Evolutionary conservation across 2,888 invertebrate genomes (phyloP).

Genomic region (Ichneumoninae sp.): DNA sequence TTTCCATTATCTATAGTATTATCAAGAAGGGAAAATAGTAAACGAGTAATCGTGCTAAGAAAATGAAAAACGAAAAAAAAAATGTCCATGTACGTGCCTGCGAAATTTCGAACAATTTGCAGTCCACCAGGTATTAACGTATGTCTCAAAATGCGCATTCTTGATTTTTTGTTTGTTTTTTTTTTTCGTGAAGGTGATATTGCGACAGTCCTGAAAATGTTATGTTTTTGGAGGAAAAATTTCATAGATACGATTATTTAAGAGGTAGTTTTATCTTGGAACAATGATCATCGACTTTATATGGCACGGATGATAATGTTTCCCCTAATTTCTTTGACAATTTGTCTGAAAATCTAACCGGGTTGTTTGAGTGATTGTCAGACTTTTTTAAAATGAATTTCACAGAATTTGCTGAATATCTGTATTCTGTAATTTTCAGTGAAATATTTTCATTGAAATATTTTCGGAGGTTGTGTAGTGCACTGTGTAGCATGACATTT

Average conservation of each 20-base stretch:
- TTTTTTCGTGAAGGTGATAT: constrained; percentile 14
- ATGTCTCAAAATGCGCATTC: constrained; percentile 77
- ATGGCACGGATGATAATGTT: background rate
- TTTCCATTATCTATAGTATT: background rate
- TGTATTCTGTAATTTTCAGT: background rate
- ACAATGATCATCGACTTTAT: background rate
- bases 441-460: too few relatives aligned
- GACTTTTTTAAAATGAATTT: too few relatives aligned
- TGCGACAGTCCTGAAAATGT: background rate
- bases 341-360: background rate
- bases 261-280: background rate
- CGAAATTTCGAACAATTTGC: constrained; percentile 73
- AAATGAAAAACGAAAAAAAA: background rate
- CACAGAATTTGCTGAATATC: background rate
- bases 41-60: background rate
- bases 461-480: background rate
- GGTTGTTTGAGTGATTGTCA: background rate
- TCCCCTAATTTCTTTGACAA: background rate
- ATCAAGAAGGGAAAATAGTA: background rate
- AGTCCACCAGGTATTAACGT: constrained; percentile 71
- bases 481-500: background rate
- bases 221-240: background rate
- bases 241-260: background rate
- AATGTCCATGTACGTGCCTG: constrained; percentile 77
- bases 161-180: constrained; percentile 42